A percentile compares a stretch with the other conserved stretches of the same genome.
Evolutionary conservation across 2,113 vertebrate genomes (phyloP).

Genomic region (Circaetus cinerascens): DNA sequence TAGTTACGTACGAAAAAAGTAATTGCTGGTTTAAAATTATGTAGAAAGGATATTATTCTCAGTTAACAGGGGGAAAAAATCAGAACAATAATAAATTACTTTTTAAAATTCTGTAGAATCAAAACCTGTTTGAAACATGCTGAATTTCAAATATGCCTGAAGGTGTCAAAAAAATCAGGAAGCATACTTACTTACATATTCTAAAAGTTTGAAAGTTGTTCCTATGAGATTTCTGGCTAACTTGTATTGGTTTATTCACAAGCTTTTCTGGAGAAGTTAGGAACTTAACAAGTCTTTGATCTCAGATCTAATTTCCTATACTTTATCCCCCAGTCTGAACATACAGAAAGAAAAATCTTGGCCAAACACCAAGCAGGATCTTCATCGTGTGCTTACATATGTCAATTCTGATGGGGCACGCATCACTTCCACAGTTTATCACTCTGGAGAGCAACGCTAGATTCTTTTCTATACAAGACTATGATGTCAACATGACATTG

Average conservation of each 20-base stretch:
- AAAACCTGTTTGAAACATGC: not conserved
- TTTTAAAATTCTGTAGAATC: not conserved
- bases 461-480: not conserved
- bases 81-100: not conserved
- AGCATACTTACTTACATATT: not conserved
- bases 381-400: not conserved
- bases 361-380: not conserved
- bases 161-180: not conserved
- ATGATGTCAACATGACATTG: not conserved
- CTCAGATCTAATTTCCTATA: not conserved
- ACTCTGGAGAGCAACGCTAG: not conserved
- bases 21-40: not conserved
- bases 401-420: rapidly evolving
- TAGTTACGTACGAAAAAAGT: not conserved
- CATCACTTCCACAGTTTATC: not conserved
- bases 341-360: not conserved
- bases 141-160: not conserved
- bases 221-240: not conserved
- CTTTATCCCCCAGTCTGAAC: not conserved
- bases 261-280: not conserved
- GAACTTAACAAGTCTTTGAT: not conserved
- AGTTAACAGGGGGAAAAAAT: not conserved
- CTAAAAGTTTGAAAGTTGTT: not conserved
- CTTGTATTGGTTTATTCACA: not conserved
- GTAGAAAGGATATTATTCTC: not conserved